Conservation (phyloP, 2,888 invertebrate genomes). For the Pseudanteris insignis region DNA sequence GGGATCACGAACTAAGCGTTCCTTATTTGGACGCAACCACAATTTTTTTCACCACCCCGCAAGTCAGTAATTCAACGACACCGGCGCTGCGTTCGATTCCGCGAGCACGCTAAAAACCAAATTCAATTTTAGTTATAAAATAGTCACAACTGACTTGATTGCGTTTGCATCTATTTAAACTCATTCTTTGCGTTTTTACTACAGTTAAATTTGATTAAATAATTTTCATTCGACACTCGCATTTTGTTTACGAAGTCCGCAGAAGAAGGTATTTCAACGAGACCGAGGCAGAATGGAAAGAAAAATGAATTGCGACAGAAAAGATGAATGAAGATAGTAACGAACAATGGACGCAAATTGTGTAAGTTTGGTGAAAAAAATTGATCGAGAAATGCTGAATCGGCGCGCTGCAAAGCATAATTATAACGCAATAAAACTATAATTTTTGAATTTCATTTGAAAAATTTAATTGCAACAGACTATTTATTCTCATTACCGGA, state of each 20-base stretch:
- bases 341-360: too few relatives aligned
- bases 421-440: conserved; percentile 31
- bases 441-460: conserved; percentile 27
- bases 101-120: conserved; percentile 3
- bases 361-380: background rate
- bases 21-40: conserved; percentile 8
- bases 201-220: too few relatives aligned
- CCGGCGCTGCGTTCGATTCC: background rate
- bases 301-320: background rate
- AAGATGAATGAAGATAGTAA: background rate
- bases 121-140: conserved; percentile 6
- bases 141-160: background rate
- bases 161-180: conserved; percentile 26
- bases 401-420: conserved; percentile 24
- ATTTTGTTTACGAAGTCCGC: too few relatives aligned
- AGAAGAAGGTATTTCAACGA: too few relatives aligned
- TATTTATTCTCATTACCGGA: conserved; percentile 22
- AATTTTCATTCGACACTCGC: too few relatives aligned
- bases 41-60: conserved; percentile 5
- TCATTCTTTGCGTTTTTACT: conserved; percentile 1
- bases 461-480: conserved; percentile 29
- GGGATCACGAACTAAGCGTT: conserved; percentile 5
- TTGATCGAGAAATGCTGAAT: conserved; percentile 9
- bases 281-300: too few relatives aligned
- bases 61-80: conserved; percentile 12